phyloP scores from a whole-genome alignment of 2,113 vertebrate species.

The Aptenodytes forsteri region DNA sequence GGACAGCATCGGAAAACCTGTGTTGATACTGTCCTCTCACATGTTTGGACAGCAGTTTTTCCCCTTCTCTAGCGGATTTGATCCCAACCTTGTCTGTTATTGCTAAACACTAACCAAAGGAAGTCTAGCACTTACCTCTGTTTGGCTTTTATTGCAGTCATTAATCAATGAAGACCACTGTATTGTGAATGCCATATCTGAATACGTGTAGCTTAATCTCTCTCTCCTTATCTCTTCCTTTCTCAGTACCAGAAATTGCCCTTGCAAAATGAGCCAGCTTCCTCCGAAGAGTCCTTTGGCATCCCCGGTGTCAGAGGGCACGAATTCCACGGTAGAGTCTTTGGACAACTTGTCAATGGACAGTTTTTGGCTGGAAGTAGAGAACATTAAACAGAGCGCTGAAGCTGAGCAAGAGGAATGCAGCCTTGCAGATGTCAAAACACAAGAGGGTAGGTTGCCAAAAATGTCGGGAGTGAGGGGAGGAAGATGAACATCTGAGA shows the following conservation, averaged over 20 bases:
- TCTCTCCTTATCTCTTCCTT: conserved; percentile 33
- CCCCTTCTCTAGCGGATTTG: background rate
- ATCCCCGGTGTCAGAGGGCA: conserved; percentile 68
- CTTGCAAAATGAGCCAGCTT: conserved; percentile 82
- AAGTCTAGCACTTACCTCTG: conserved; percentile 5
- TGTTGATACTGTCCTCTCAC: background rate
- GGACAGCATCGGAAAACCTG: background rate
- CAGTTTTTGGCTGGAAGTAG: conserved; percentile 89
- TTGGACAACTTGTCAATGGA: conserved; percentile 82
- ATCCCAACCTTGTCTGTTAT: background rate
- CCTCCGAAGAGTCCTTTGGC: conserved; percentile 68
- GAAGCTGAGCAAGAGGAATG: conserved; percentile 76
- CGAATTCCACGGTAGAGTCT: conserved; percentile 61
- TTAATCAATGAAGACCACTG: background rate
- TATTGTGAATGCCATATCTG: fast-evolving
- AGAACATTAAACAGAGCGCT: conserved; percentile 82
- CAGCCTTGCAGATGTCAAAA: conserved; percentile 76
- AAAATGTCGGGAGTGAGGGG: background rate
- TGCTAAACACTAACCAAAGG: background rate
- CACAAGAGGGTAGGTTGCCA: conserved; percentile 81
- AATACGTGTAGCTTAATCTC: background rate
- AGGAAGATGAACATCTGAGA: background rate
- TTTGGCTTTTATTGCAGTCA: background rate
- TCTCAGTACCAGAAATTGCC: conserved; percentile 39
- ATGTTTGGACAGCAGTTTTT: background rate